A percentile compares a stretch with the other conserved stretches of the same genome.
Conservation (phyloP, 2,113 vertebrate genomes). For the Corydoras maculifer region DNA sequence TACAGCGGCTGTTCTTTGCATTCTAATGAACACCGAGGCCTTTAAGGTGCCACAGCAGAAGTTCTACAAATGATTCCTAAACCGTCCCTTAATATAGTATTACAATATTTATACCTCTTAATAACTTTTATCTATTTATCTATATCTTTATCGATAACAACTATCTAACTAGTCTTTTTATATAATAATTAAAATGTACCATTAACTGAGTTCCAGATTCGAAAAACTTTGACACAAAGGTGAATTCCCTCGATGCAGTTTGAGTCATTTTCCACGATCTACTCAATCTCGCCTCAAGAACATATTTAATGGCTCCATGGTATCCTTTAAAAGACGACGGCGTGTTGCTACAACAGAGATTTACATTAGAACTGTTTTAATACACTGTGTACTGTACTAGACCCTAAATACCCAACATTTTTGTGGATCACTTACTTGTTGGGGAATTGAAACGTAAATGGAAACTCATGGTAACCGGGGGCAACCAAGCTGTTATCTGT, state of each 20-base stretch:
- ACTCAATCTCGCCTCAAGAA: constrained; percentile 52
- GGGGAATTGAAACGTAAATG: constrained; percentile 57
- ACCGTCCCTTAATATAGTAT: no score
- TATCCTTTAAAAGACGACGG: constrained; percentile 56
- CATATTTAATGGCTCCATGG: constrained; percentile 59
- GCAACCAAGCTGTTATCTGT: constrained; percentile 44
- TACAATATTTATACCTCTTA: no score
- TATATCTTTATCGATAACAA: no score
- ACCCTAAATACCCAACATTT: no score
- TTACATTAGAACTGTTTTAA: not conserved
- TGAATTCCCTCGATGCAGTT: constrained; percentile 37
- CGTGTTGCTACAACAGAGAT: constrained; percentile 46
- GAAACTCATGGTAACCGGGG: constrained; percentile 53
- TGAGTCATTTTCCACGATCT: constrained; percentile 55
- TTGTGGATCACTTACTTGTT: constrained; percentile 45
- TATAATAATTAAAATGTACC: constrained; percentile 43
- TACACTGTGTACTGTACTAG: no score
- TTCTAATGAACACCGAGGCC: no score
- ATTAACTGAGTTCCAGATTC: constrained; percentile 38
- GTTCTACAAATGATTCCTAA: no score
- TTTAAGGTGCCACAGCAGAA: no score
- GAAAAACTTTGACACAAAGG: constrained; percentile 47
- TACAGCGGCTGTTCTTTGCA: no score
- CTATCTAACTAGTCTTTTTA: no score
- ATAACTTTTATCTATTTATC: no score